Evolutionary conservation across 2,888 invertebrate genomes (phyloP), one percentile per base, ranked within the genome.

Genomic region (Agrypnus murinus): DNA sequence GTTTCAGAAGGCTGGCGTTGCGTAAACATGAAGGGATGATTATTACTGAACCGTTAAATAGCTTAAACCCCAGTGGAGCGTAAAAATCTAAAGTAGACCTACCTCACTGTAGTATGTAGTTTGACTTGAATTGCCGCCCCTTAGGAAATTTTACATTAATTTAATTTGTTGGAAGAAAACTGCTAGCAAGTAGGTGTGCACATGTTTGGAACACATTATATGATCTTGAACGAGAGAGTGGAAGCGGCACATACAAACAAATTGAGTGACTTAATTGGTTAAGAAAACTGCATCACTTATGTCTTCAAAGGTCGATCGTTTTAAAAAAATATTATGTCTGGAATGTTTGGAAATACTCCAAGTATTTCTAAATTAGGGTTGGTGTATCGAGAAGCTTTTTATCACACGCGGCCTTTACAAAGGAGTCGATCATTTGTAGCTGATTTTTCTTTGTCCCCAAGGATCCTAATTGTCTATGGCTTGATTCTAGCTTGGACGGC

Each of bases 351-450:
- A 72, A 68, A 68, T 64, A 59, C 68, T 59, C 50, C 45, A 53
- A 71, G 69, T 72, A 75, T 76, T 76, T 75, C 73, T 73, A 76
- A 76, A 76, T 76, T 75, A 74, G 75, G 72, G 68, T 73, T 66
- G 73, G 36, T 48, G 48, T 71, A 72, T 69, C 71, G 36, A 43
- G 60, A 59, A 60, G 73, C 62, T 74, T 72, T 69, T 71, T 72
- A 72, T 75, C 75, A 69, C 70, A 31, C 57, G 71, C 71, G 71
- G 71, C 40, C 17, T 19, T 46, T 45, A 67, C 66, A 67, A 71
- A 71, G 64, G 38, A 58, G 19, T 67, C 59, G 62, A 57, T 71
- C 64, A 71, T 71, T 71, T 71, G 71, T 71, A 71, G 62, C 48
- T 59, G 67, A 71, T 63, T 46, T 58, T 66, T 66, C 62, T 66